Evolutionary conservation across 2,888 invertebrate genomes (phyloP), one percentile per base, ranked within the genome.

Genomic region (Aricia artaxerxes): DNA sequence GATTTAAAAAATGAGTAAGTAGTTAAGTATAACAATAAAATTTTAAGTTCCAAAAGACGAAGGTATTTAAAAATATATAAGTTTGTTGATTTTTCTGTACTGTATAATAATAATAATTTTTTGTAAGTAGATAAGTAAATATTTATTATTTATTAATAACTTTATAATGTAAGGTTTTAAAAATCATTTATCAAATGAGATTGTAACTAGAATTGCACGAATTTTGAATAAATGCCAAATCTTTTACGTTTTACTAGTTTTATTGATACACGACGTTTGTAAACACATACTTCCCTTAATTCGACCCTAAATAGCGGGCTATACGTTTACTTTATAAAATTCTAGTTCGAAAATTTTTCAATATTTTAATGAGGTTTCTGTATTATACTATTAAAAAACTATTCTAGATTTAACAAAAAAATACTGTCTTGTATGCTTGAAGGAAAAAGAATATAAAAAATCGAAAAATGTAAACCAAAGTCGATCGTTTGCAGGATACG

Each of bases 151-250:
- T 64, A 64, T 64, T 9, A n/a, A 31, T 64, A 44, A 9, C 44
- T 44, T 44, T 44, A 44, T 9, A 9, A 44, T 11, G 31, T 64
- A 64, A 64, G 64, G 64, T 64, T 64, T 64, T 31, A n/a, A 24
- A 7, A 64, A 31, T 31, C 31, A 64, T 60, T 24, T n/a, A 60
- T 64, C 64, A 35, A 35, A 69, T 13, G 35, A 69, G 35, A 35
- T 35, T 69, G 35, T 35, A 0, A 31, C 13, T 69, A 69, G 69
- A 69, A 69, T 35, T 69, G 13, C 35, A 69, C 24, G 11, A 69
- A 35, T 35, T 35, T 69, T 69, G 69, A 69, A 69, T 69, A 69
- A 69, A 69, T 35, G 35, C 69, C 35, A 69, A 35, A 69, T 35
- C 4, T 69, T 69, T 69, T 35, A 69, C 31, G 35, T 69, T 69